Evolutionary conservation across 2,113 vertebrate species (phyloP), one percentile per base, ranked within the genome.

Genomic region (Lepus timidus): DNA sequence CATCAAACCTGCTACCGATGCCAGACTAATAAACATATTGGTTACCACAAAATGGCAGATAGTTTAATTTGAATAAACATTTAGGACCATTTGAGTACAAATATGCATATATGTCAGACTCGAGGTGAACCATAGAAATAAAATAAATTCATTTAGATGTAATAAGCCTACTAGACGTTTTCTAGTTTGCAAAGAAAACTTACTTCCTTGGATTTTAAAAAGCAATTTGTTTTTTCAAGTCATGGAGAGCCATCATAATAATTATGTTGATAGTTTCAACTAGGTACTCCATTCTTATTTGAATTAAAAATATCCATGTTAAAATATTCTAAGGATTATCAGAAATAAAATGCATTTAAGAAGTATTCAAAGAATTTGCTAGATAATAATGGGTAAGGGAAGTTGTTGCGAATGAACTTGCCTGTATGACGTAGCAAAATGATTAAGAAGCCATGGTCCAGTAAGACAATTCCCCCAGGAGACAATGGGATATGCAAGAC

Each of bases 101-200:
- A 90, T 85, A 88, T 65, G 4, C 9, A 75, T 1, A 62, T 79
- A 73, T 3, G 36, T 94, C 33, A 84, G 20, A 93, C 10, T 87
- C 44, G 36, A 55, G 23, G 4, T 25, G 65, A 76, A 23, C 25
- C 19, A 49, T 64, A 61, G 64, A 87, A 55, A 73, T 93, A 95
- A 93, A 90, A 85, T 19, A 89, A 76, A 70, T 52, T 71, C 1
- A 78, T 81, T 71, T 92, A 51, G 70, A 95, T 58, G 44, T 85
- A 95, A 49, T 80, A 96, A 88, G 9, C 51, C 31, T 23, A 39
- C 9, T 39, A 74, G 89, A 23, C 61, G 0, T 6, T 70, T 86
- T 78, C 61, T 84, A 20, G 81, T 84, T 44, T 93, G 4, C 64
- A 84, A 80, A 80, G 12, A 89, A 92, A 89, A 67, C 4, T 39